These are phyloP conservation scores for Limnodromus scolopaceus DNA, from an alignment of 2,797 vertebrate genomes.

Conservation along the genomic window DNA sequence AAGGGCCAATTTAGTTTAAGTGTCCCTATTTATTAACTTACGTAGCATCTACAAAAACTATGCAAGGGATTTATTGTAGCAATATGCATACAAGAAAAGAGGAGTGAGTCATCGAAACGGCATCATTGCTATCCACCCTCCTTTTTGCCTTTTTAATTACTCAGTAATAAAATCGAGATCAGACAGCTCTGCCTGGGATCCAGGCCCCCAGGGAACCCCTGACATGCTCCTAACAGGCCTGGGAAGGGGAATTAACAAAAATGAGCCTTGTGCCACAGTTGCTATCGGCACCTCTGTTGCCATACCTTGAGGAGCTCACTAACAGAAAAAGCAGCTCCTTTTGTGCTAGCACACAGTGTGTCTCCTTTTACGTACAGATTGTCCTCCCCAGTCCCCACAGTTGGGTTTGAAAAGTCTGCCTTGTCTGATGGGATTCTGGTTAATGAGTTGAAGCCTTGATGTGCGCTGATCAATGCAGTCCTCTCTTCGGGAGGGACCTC, in stretches of 20 bases:
- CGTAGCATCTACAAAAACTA: background rate
- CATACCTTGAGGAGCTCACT: background rate
- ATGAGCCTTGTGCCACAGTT: background rate
- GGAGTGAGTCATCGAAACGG: background rate
- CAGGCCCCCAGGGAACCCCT: background rate
- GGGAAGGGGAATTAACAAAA: background rate
- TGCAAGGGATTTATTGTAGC: slow-evolving; percentile 17
- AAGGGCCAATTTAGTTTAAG: background rate
- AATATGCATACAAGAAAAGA: background rate
- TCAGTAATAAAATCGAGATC: background rate
- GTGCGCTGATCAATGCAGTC: background rate
- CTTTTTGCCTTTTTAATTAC: slow-evolving; percentile 25
- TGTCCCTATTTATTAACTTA: background rate
- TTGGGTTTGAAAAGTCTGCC: background rate
- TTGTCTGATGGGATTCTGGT: background rate
- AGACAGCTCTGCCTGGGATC: background rate
- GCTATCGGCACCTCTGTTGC: background rate
- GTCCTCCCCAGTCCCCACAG: background rate
- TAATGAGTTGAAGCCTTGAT: background rate
- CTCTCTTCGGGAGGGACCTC: background rate
- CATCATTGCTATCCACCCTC: background rate
- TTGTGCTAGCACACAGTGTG: background rate
- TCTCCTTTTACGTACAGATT: background rate
- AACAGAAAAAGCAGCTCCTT: background rate
- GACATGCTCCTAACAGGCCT: background rate